These are phyloP conservation scores for Enteromius viviparus DNA, from an alignment of 2,797 vertebrate species.

Conservation along the genomic window DNA sequence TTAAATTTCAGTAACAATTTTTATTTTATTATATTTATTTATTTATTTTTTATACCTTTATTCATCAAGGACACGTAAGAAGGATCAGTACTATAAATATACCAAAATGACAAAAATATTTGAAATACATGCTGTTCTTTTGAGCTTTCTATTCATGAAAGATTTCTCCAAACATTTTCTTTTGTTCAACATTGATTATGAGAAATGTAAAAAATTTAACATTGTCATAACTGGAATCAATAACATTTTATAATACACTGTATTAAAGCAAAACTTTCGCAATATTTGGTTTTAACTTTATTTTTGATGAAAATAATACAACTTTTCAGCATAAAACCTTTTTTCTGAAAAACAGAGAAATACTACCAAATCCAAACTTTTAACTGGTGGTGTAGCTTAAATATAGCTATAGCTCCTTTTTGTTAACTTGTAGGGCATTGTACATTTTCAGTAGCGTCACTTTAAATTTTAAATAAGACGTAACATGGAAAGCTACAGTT, in stretches of 20 bases:
- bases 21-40: neutral
- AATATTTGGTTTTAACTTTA: neutral
- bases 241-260: neutral
- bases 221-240: neutral
- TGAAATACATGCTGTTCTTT: neutral
- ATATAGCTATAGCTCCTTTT: neutral
- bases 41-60: neutral
- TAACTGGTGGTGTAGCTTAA: neutral
- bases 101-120: neutral
- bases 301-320: neutral
- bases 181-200: neutral
- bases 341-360: neutral
- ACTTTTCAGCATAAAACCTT: neutral
- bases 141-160: neutral
- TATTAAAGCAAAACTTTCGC: neutral
- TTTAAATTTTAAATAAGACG: neutral
- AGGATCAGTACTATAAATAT: neutral
- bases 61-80: neutral
- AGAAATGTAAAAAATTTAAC: neutral
- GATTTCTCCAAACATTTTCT: neutral
- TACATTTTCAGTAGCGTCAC: neutral
- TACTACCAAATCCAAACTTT: neutral
- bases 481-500: slow-evolving; percentile 7
- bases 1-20: no score
- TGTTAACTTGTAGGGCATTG: neutral